Percentiles rank a stretch among this genome's conserved stretches.
Conservation (phyloP, 2,888 invertebrate species). For the Drosophila rellima region DNA sequence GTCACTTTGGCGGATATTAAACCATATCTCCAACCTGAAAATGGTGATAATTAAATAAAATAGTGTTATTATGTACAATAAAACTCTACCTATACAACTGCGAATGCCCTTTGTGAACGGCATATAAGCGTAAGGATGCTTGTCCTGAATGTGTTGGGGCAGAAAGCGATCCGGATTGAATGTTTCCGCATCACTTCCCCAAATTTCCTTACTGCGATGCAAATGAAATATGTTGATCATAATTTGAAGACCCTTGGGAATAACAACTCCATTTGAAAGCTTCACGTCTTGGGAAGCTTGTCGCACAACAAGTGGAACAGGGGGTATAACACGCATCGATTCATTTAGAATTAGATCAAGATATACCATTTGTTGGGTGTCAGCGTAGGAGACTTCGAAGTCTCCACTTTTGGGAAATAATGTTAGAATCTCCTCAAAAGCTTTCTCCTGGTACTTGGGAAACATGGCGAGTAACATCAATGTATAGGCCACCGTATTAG, state of each 20-base stretch:
- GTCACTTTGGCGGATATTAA: constrained; percentile 80
- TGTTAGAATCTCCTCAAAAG: too few relatives aligned
- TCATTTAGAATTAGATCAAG: constrained; percentile 84
- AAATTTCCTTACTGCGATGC: constrained; percentile 82
- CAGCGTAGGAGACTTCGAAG: constrained; percentile 74
- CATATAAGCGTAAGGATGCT: too few relatives aligned
- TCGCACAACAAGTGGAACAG: constrained; percentile 81
- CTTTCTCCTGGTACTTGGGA: too few relatives aligned
- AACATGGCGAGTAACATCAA: too few relatives aligned
- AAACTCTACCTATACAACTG: too few relatives aligned
- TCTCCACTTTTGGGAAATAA: constrained; percentile 71
- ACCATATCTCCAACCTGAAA: constrained; percentile 82
- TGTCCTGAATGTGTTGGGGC: too few relatives aligned
- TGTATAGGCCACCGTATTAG: too few relatives aligned
- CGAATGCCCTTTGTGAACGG: too few relatives aligned
- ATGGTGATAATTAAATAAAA: too few relatives aligned
- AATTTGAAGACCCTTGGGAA: constrained; percentile 60
- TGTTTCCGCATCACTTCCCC: constrained; percentile 83
- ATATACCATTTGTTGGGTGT: constrained; percentile 80
- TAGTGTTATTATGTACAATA: too few relatives aligned
- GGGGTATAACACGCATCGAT: constrained; percentile 82
- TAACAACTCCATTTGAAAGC: constrained; percentile 75
- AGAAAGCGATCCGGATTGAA: too few relatives aligned
- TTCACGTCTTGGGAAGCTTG: constrained; percentile 70
- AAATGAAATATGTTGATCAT: constrained; percentile 82